These are phyloP conservation scores for Myotis lucifugus DNA, from an alignment of 2,113 vertebrate species.

Conservation along the genomic window DNA sequence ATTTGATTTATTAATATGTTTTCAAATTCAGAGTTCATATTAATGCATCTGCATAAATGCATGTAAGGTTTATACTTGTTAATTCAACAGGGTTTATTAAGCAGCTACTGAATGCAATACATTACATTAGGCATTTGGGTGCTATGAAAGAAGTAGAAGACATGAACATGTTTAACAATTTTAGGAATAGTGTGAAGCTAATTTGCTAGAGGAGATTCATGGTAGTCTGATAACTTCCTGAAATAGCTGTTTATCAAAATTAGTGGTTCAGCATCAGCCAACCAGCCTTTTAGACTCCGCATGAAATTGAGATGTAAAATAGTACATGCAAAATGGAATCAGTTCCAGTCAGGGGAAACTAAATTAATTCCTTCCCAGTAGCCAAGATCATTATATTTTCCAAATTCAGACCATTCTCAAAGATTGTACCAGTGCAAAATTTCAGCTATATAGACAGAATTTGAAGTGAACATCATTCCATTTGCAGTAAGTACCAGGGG, in stretches of 20 bases:
- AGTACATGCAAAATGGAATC: neutral
- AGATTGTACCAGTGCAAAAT: neutral
- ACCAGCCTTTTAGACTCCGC: neutral
- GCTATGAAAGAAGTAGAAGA: constrained; percentile 17
- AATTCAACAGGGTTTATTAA: constrained; percentile 43
- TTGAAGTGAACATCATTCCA: constrained; percentile 4
- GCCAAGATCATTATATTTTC: neutral
- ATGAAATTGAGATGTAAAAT: neutral
- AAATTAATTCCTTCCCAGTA: constrained; percentile 3
- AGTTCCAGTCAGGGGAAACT: neutral
- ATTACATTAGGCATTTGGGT: neutral
- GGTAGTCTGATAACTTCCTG: neutral
- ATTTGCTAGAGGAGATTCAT: neutral
- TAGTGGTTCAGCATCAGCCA: neutral
- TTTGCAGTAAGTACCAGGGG: neutral
- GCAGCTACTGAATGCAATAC: neutral
- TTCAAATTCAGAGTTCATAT: neutral
- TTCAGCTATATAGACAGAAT: neutral
- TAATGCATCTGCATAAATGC: neutral
- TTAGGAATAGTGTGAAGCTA: neutral
- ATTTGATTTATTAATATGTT: constrained; percentile 24
- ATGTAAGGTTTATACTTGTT: neutral
- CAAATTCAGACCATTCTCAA: neutral
- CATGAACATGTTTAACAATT: neutral
- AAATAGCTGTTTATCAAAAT: constrained; percentile 12